Evolutionary conservation across 2,888 invertebrate genomes (phyloP).

Genomic region (Nephrotoma appendiculata): DNA sequence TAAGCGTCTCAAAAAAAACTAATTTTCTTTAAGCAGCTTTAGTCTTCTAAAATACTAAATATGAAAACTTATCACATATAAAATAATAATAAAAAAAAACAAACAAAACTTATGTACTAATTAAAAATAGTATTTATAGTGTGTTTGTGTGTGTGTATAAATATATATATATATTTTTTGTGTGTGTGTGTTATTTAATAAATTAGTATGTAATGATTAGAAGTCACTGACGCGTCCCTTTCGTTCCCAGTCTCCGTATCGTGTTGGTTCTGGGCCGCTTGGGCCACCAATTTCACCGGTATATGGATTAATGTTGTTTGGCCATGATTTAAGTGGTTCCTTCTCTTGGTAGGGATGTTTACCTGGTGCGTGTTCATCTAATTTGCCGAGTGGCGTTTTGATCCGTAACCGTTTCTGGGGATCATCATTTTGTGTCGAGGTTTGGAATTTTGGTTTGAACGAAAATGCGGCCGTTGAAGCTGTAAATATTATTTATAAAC

Average conservation of each 20-base stretch:
- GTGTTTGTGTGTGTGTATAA: not conserved
- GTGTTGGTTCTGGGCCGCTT: slow-evolving; percentile 92
- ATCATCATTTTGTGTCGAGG: slow-evolving; percentile 45
- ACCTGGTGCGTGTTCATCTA: slow-evolving; percentile 56
- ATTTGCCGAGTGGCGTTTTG: slow-evolving; percentile 49
- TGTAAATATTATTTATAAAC: not conserved
- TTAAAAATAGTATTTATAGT: not conserved
- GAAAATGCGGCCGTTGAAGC: not conserved
- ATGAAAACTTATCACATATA: not conserved
- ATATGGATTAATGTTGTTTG: slow-evolving; percentile 73
- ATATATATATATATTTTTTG: not conserved
- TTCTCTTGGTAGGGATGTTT: slow-evolving; percentile 64
- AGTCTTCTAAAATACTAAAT: not conserved
- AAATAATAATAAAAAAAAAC: not conserved
- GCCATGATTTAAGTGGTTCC: slow-evolving; percentile 71
- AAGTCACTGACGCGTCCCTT: slow-evolving; percentile 96
- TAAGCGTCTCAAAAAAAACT: not conserved
- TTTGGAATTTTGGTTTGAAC: slow-evolving; percentile 8
- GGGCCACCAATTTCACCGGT: slow-evolving; percentile 96
- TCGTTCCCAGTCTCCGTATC: slow-evolving; percentile 99
- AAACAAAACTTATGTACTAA: not conserved
- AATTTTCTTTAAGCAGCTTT: not conserved
- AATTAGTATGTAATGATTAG: slow-evolving; percentile 31
- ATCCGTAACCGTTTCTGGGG: slow-evolving; percentile 62
- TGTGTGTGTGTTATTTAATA: not conserved